A percentile compares a stretch with the other conserved stretches of the same genome.
phyloP scores from a whole-genome alignment of 1,140 invertebrate species.

The Nautilus pompilius region DNA sequence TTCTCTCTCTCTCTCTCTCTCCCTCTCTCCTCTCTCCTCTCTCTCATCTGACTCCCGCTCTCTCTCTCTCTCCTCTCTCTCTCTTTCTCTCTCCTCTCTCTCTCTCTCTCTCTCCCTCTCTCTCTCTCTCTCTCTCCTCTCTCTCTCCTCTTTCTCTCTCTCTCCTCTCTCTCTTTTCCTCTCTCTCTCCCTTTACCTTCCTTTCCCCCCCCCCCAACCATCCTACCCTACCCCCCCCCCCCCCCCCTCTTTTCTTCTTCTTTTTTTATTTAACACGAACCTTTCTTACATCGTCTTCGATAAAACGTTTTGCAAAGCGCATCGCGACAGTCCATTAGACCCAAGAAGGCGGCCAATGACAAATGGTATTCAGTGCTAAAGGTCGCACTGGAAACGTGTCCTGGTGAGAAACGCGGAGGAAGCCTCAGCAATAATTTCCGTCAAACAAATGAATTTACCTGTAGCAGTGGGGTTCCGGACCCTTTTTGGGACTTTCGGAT shows the following conservation, averaged over 20 bases:
- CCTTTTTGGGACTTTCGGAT: too few species aligned
- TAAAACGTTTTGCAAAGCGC: not conserved
- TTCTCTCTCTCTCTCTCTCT: not conserved
- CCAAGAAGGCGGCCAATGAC: too few species aligned
- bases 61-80: not conserved
- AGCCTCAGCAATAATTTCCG: too few species aligned
- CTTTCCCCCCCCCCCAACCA: not conserved
- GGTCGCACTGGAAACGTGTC: too few species aligned
- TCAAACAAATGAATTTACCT: too few species aligned
- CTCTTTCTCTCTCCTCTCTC: not conserved
- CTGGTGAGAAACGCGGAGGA: too few species aligned
- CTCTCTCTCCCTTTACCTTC: not conserved
- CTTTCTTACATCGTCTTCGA: not conserved
- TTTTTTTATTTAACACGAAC: not conserved
- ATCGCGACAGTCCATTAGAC: not conserved
- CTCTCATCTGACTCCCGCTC: not conserved
- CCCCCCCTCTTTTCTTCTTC: not conserved
- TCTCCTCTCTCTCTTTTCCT: not conserved
- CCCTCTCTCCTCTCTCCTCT: not conserved
- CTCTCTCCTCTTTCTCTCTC: not conserved
- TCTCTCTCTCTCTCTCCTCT: not conserved
- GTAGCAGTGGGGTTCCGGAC: too few species aligned
- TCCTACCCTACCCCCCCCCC: not conserved
- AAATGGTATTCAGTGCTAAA: too few species aligned
- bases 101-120: not conserved